Percentiles rank a stretch among this genome's conserved stretches.
These are phyloP conservation scores for Linnaemya vulpina DNA, from an alignment of 2,888 invertebrate species.

Conservation along the genomic window DNA sequence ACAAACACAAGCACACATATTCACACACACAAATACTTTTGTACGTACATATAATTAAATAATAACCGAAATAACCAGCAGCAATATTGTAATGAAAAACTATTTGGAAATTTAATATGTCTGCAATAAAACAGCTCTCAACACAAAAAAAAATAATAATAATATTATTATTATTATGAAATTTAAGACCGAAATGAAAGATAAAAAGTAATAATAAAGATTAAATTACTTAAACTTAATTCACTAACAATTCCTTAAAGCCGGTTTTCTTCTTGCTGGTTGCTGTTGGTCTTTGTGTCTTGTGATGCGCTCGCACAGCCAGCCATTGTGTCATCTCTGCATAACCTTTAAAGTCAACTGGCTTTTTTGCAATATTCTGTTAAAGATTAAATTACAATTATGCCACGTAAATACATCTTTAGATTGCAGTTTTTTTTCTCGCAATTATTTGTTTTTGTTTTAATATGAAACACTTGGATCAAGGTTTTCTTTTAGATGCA, in stretches of 20 bases:
- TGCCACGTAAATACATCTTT: constrained; percentile 18
- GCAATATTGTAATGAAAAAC: constrained; percentile 21
- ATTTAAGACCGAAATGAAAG: constrained; percentile 3
- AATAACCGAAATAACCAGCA: constrained; percentile 14
- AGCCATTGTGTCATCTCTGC: constrained; percentile 43
- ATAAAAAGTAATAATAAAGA: constrained; percentile 31
- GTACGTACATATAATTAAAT: no score
- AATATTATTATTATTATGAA: no score
- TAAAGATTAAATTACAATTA: constrained; percentile 58
- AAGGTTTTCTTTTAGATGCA: constrained; percentile 55
- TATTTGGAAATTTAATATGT: constrained; percentile 53
- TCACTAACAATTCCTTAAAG: constrained; percentile 26
- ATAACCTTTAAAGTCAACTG: constrained; percentile 61
- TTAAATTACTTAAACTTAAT: constrained; percentile 55
- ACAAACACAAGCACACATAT: neutral
- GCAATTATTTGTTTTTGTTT: constrained; percentile 26
- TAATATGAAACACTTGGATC: constrained; percentile 60
- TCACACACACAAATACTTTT: no score
- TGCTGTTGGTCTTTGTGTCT: constrained; percentile 22
- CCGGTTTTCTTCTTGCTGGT: constrained; percentile 12
- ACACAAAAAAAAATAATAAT: neutral
- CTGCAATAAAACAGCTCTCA: neutral
- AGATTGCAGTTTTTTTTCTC: constrained; percentile 25
- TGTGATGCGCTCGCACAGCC: neutral
- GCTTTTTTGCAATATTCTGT: constrained; percentile 52